phyloP scores from a whole-genome alignment of 2,113 vertebrate species.

The Holacanthus passer region DNA sequence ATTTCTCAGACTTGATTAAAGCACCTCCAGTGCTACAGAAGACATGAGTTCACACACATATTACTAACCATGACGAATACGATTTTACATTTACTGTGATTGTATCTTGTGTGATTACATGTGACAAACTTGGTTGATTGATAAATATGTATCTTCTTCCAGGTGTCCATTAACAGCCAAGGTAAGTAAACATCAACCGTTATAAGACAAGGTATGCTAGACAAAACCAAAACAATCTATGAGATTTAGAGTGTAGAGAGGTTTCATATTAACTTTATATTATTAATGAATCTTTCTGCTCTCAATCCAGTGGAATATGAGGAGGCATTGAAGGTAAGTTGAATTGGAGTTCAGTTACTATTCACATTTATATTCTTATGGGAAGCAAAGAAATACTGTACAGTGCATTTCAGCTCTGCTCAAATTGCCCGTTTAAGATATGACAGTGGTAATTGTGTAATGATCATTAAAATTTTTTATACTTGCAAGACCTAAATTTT shows the following conservation, averaged over 20 bases:
- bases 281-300: slow-evolving; percentile 30
- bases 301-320: slow-evolving; percentile 83
- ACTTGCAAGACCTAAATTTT: too few relatives aligned
- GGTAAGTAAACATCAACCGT: slow-evolving; percentile 55
- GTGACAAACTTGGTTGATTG: too few relatives aligned
- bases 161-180: slow-evolving; percentile 85
- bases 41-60: not conserved
- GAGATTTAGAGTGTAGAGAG: not conserved
- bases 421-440: not conserved
- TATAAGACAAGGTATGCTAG: not conserved
- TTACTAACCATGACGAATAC: not conserved
- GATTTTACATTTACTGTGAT: too few relatives aligned
- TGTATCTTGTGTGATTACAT: too few relatives aligned
- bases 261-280: not conserved
- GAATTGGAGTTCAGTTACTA: not conserved
- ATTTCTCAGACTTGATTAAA: not conserved
- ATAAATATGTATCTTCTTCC: slow-evolving; percentile 9
- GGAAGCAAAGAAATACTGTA: not conserved
- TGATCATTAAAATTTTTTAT: too few relatives aligned
- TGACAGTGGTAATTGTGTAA: too few relatives aligned
- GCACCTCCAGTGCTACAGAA: not conserved
- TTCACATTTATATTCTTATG: not conserved
- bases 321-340: slow-evolving; percentile 83
- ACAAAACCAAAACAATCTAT: not conserved
- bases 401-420: not conserved